Conservation (phyloP, 1,140 invertebrate genomes). For the Ephestia elutella region DNA sequence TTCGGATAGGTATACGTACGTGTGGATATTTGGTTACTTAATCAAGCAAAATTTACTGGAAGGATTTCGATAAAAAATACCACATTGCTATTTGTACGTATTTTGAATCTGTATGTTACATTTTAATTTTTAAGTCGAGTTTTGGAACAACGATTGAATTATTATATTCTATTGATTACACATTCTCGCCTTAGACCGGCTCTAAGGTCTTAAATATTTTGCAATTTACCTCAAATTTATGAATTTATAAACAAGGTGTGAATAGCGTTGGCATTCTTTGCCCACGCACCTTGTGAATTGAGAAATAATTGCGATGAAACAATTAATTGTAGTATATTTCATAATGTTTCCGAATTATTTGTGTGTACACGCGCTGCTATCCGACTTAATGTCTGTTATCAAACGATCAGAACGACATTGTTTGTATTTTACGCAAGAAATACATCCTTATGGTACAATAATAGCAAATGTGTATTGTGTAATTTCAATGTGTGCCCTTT, state of each 20-base stretch:
- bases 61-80: too few species aligned
- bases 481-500: too few species aligned
- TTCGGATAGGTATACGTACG: too few species aligned
- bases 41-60: too few species aligned
- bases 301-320: background rate
- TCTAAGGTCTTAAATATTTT: background rate
- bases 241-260: background rate
- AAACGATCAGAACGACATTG: constrained; percentile 7
- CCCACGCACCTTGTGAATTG: background rate
- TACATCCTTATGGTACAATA: too few species aligned
- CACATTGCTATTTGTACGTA: too few species aligned
- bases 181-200: background rate
- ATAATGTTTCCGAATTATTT: constrained; percentile 3
- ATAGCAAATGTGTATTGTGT: too few species aligned
- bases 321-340: constrained; percentile 6
- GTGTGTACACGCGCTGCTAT: constrained; percentile 8
- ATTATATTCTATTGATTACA: background rate
- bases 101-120: too few species aligned
- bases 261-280: background rate
- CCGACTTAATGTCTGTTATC: constrained; percentile 1
- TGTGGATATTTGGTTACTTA: too few species aligned
- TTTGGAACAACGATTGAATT: background rate
- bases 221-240: background rate
- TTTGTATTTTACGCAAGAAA: constrained; percentile 6
- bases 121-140: too few species aligned